Percentiles rank a stretch among this genome's conserved stretches.
Evolutionary conservation across 2,888 invertebrate genomes (phyloP).

Genomic region (Nycteola revayana): DNA sequence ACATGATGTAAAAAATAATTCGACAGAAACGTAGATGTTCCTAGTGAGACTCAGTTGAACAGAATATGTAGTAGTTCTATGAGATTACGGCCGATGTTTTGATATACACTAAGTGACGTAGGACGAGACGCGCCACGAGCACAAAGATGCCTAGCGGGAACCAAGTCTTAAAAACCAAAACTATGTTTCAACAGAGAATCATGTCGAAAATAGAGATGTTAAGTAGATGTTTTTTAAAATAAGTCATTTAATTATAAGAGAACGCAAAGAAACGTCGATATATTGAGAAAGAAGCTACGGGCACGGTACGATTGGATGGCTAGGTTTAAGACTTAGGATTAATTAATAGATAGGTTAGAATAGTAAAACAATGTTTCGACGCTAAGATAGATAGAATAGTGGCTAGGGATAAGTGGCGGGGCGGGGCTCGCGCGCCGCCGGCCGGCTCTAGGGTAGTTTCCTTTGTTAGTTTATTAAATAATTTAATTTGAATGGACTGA

Average conservation of each 20-base stretch:
- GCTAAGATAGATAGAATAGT: conserved; percentile 77
- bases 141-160: conserved; percentile 67
- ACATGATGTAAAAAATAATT: conserved; percentile 55
- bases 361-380: conserved; percentile 77
- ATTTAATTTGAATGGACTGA: conserved; percentile 81
- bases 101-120: conserved; percentile 30
- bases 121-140: conserved; percentile 44
- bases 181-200: conserved; percentile 61
- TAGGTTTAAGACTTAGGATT: conserved; percentile 69
- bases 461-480: conserved; percentile 80
- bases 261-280: conserved; percentile 64
- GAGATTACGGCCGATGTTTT: conserved; percentile 50
- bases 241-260: conserved; percentile 74
- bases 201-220: conserved; percentile 73
- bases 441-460: conserved; percentile 74
- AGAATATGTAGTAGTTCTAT: conserved; percentile 61
- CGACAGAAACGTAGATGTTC: conserved; percentile 66
- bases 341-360: conserved; percentile 79
- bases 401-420: conserved; percentile 57
- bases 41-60: conserved; percentile 63
- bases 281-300: conserved; percentile 60
- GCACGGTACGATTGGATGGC: conserved; percentile 62
- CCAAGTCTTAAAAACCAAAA: conserved; percentile 69
- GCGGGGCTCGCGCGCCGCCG: conserved; percentile 48
- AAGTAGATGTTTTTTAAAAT: conserved; percentile 76